Evolutionary conservation across 1,140 invertebrate genomes (phyloP).

Genomic region (Drosophila mojavensis): DNA sequence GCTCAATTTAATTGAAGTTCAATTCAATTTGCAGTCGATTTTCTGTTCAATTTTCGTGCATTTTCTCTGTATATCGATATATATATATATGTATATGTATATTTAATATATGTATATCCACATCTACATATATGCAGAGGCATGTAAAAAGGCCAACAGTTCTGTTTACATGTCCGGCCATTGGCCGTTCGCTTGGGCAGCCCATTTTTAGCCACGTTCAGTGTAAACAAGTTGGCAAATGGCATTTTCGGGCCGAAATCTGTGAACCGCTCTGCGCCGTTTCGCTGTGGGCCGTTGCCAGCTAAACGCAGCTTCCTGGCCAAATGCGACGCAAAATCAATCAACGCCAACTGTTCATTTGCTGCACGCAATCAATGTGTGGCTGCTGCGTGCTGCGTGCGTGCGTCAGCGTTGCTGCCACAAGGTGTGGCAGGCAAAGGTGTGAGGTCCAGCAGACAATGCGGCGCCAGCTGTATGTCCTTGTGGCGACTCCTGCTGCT

Average conservation of each 20-base stretch:
- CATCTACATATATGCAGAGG: too few species aligned
- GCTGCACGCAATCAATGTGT: constrained; percentile 70
- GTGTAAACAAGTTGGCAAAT: constrained; percentile 48
- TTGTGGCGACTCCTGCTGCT: constrained; percentile 18
- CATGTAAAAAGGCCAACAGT: not conserved
- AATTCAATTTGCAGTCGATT: not conserved
- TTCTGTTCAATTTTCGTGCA: constrained; percentile 1
- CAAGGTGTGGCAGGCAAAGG: constrained; percentile 51
- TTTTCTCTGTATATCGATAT: constrained; percentile 11
- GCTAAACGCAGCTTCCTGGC: constrained; percentile 47
- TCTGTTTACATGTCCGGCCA: constrained; percentile 47
- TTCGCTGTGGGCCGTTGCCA: not conserved
- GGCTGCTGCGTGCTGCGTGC: not conserved
- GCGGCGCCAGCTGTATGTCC: constrained; percentile 51
- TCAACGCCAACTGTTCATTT: constrained; percentile 64
- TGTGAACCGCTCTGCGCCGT: too few species aligned
- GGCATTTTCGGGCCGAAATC: constrained; percentile 42
- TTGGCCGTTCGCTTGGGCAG: constrained; percentile 22
- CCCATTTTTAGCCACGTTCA: constrained; percentile 23
- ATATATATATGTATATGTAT: not conserved
- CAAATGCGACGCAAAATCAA: constrained; percentile 54
- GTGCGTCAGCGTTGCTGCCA: constrained; percentile 10
- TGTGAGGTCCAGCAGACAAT: constrained; percentile 59
- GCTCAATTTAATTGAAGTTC: not conserved
- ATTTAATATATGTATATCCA: not conserved